Evolutionary conservation across 2,888 invertebrate genomes (phyloP), one percentile per base, ranked within the genome.

Genomic region (Rosalia funebris): DNA sequence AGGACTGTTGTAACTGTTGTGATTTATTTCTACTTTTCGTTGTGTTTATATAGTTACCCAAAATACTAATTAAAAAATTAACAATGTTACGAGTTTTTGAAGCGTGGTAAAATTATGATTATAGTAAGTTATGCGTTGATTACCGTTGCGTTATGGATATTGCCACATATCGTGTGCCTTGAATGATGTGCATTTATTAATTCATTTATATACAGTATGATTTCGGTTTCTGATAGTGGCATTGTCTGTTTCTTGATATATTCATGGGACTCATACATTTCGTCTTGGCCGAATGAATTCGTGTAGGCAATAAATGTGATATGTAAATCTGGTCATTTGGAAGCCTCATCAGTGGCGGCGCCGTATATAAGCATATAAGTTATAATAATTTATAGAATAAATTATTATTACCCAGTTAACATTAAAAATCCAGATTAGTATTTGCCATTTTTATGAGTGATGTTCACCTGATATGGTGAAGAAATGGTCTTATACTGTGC

Each of bases 1-100:
- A 50, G 50, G 50, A 50, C 50, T 50, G 57, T 57, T 50, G 50
- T 44, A 44, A 57, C 57, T 57, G 44, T 34, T 39, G 44, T 54
- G 25, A 15, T 14, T 25, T 2, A 10, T 14, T 17, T 45, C 9
- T 7, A 7, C 34, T 12, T 10, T 19, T 10, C 9, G 15, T 7
- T 4, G 39, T 20, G 2, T 17, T 50, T 50, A 50, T 50, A 50
- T 50, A 50, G 10, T 14, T 50, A 37, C 50, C 39, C 14, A 50
- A 47, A 50, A 39, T 39, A 39, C 14, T 39, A 41, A 34, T 50
- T 36, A 50, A 50, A 37, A 15, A 39, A 37, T 50, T 17, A 31
- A 12, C 32, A 5, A 10, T 39, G 14, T 25, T 50, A 25, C n/a
- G 25, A 50, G 50, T 50, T 25, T 39, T 25, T 50, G 20, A 25